These are phyloP conservation scores for Margarornis squamiger DNA, from an alignment of 2,797 vertebrate species.

Conservation along the genomic window DNA sequence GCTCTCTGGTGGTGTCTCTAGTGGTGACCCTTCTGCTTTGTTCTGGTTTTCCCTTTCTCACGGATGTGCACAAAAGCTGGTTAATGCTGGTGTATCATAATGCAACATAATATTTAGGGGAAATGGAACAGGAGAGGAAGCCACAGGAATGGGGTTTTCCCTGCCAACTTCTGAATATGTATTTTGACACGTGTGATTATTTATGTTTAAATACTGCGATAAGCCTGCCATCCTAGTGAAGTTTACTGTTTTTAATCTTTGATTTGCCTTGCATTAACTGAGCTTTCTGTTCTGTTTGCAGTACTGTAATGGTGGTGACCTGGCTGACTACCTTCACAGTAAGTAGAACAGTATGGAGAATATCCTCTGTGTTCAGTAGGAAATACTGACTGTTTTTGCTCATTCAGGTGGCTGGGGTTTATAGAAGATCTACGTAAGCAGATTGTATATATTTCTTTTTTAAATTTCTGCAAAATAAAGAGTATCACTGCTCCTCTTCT, in stretches of 20 bases:
- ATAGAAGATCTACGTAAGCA: not conserved
- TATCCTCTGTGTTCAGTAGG: not conserved
- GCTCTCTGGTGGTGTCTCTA: not conserved
- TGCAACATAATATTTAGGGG: not conserved
- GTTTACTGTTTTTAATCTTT: not conserved
- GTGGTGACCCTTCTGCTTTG: not conserved
- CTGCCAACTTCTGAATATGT: not conserved
- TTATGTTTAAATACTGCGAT: not conserved
- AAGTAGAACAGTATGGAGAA: slow-evolving; percentile 71
- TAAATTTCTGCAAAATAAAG: not conserved
- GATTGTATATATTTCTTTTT: not conserved
- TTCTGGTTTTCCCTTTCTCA: not conserved
- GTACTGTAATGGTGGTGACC: slow-evolving; percentile 98
- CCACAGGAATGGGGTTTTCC: not conserved
- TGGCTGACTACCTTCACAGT: slow-evolving; percentile 98
- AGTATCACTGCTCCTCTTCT: not conserved
- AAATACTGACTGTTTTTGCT: not conserved
- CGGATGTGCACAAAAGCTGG: not conserved
- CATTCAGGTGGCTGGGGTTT: not conserved
- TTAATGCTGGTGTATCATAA: not conserved
- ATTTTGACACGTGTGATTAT: not conserved
- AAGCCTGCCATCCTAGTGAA: not conserved
- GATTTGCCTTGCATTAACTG: not conserved
- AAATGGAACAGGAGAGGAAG: not conserved
- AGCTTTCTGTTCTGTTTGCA: slow-evolving; percentile 65